Evolutionary conservation across 2,797 vertebrate genomes (phyloP).

Genomic region (Erpetoichthys calabaricus): DNA sequence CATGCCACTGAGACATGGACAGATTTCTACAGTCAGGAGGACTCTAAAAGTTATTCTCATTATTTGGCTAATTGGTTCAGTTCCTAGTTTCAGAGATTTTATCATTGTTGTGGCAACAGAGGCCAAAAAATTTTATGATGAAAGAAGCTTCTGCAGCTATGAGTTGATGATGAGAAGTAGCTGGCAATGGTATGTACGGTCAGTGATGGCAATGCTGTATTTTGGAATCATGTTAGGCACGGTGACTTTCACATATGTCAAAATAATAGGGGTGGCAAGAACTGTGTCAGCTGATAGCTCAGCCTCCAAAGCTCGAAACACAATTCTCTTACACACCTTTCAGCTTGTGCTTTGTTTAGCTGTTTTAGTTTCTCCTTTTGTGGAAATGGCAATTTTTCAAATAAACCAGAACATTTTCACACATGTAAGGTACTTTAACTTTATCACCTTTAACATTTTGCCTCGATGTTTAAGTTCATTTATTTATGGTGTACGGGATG

Average conservation of each 20-base stretch:
- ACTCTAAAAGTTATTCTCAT: slow-evolving; percentile 18
- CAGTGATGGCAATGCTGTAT: slow-evolving; percentile 20
- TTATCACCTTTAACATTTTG: slow-evolving; percentile 41
- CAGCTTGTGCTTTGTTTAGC: slow-evolving; percentile 32
- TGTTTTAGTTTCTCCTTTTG: slow-evolving; percentile 25
- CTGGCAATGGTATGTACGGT: slow-evolving; percentile 22
- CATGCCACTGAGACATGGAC: slow-evolving; percentile 31
- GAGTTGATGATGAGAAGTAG: slow-evolving; percentile 9
- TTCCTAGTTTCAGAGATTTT: slow-evolving; percentile 13
- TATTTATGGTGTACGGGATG: slow-evolving; percentile 49
- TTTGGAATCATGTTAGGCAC: slow-evolving; percentile 23
- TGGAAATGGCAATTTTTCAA: slow-evolving; percentile 18
- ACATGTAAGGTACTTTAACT: slow-evolving; percentile 38
- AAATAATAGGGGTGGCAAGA: slow-evolving; percentile 28
- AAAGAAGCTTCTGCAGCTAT: background rate
- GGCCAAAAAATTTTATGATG: background rate
- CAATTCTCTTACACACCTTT: slow-evolving; percentile 27
- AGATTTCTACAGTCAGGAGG: slow-evolving; percentile 21
- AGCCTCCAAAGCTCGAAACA: slow-evolving; percentile 22
- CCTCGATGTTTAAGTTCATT: slow-evolving; percentile 51
- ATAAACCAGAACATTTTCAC: slow-evolving; percentile 11
- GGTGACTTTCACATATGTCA: slow-evolving; percentile 24
- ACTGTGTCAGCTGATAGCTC: slow-evolving; percentile 25
- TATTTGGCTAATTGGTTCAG: slow-evolving; percentile 23
- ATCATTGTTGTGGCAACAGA: slow-evolving; percentile 15